Evolutionary conservation across 2,888 invertebrate genomes (phyloP), one percentile per base, ranked within the genome.

Genomic region (Melinaea menophilus): DNA sequence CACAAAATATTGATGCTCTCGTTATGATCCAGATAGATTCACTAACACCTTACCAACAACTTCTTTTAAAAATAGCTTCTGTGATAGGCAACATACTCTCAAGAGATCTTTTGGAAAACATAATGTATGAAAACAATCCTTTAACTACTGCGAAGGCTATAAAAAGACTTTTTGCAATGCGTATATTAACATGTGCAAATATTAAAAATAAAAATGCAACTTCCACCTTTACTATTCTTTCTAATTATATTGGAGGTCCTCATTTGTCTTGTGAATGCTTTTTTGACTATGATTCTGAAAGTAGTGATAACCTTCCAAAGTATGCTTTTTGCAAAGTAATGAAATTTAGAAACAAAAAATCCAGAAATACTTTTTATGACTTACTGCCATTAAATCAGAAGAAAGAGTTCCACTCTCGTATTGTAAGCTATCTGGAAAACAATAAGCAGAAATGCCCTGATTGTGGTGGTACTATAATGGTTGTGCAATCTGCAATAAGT

Each of bases 311-410:
- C 67, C 75, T 92, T 55, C 92, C 93, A 0, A 85, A 84, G 71
- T 92, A 92, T 71, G 92, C 93, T 5, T 91, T 90, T 76, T 93
- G 93, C 73, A 92, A 90, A 75, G 77, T 92, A 9, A 82, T 93
- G 75, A 90, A 88, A 73, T 93, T 93, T 72, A 90, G 86, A 75
- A 90, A 86, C 67, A 86, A 81, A 66, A 86, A 81, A 61, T 89
- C 92, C 51, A 85, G 90, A 69, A 83, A 85, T 65, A 85, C 91
- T 0, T 90, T 92, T 62, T 92, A 93, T 70, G 91, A 92, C 69
- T 73, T 92, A 41, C 76, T 93, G 33, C 88, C 92, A 0, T 77
- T 88, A 7, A 91, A 90, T 69, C 92, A 93, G 69, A 92, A 90
- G 70, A 92, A 88, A 69, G 91, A 92, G 72, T 90, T 92, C 71